Evolutionary conservation across 2,888 invertebrate genomes (phyloP).

Genomic region (Heteromyza rotundicornis): DNA sequence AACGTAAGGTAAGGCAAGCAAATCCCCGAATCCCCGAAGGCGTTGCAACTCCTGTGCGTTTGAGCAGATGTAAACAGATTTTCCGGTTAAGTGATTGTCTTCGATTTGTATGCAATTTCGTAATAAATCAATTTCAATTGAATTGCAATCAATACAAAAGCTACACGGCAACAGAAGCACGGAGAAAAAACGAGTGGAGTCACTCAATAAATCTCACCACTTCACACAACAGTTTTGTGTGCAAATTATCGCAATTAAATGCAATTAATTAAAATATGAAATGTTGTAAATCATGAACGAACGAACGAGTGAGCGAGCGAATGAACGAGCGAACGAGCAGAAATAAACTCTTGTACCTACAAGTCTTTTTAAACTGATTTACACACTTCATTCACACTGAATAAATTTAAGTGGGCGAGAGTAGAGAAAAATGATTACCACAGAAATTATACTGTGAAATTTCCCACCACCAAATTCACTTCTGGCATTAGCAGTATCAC

Average conservation of each 20-base stretch:
- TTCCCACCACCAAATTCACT: conserved; percentile 14
- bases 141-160: conserved; percentile 22
- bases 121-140: conserved; percentile 28
- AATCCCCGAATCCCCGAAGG: not conserved
- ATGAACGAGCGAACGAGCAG: not conserved
- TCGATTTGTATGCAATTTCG: conserved; percentile 3
- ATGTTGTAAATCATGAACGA: not conserved
- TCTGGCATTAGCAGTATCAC: conserved; percentile 26
- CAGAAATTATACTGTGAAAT: conserved; percentile 16
- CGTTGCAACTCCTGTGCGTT: conserved; percentile 41
- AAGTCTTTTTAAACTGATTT: conserved; percentile 29
- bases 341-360: not conserved
- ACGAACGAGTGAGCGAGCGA: not conserved
- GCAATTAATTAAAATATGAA: conserved; percentile 54
- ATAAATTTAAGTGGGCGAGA: conserved; percentile 34
- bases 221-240: too few species aligned
- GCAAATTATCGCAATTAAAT: conserved; percentile 56
- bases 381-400: conserved; percentile 33
- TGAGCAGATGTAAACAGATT: conserved; percentile 52
- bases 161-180: too few species aligned
- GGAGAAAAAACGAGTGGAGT: too few species aligned
- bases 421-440: conserved; percentile 26
- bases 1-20: too few species aligned
- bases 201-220: too few species aligned
- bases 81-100: conserved; percentile 48